A percentile compares a stretch with the other conserved stretches of the same genome.
Conservation (phyloP, 2,888 invertebrate genomes). For the Pseudococcus longispinus region DNA sequence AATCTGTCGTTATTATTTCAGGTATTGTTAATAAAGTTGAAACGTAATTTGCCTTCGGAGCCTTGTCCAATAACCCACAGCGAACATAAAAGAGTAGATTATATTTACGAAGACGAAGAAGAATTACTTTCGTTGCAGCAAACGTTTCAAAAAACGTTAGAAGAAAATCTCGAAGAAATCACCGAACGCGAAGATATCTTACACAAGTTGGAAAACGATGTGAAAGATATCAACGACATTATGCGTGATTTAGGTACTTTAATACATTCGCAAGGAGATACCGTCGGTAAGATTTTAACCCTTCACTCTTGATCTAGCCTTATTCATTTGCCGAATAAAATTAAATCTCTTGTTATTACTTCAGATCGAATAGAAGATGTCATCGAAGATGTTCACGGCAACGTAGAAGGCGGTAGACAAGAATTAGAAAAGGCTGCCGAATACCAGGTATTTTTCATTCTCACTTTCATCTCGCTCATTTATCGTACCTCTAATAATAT, state of each 20-base stretch:
- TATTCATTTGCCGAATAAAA: neutral
- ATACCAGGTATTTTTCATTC: slow-evolving; percentile 10
- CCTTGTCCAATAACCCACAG: slow-evolving; percentile 52
- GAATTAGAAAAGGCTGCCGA: slow-evolving; percentile 52
- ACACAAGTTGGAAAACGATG: slow-evolving; percentile 46
- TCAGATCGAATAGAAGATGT: slow-evolving; percentile 49
- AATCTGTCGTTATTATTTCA: neutral
- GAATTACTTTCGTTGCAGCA: slow-evolving; percentile 40
- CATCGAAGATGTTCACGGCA: slow-evolving; percentile 27
- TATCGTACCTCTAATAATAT: neutral
- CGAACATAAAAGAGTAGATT: slow-evolving; percentile 47
- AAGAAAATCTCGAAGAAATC: slow-evolving; percentile 49
- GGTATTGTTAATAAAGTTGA: slow-evolving; percentile 40
- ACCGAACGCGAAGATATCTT: slow-evolving; percentile 47
- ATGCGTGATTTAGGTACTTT: slow-evolving; percentile 52
- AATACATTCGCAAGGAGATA: slow-evolving; percentile 27
- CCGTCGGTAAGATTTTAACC: slow-evolving; percentile 20
- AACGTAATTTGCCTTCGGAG: slow-evolving; percentile 47
- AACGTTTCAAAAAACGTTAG: slow-evolving; percentile 47
- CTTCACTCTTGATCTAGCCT: neutral
- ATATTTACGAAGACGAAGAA: slow-evolving; percentile 50
- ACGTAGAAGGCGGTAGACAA: slow-evolving; percentile 45
- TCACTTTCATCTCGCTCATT: neutral
- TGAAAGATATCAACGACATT: slow-evolving; percentile 53
- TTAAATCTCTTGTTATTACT: neutral